A percentile compares a stretch with the other conserved stretches of the same genome.
Conservation (phyloP, 1,140 invertebrate genomes). For the Aphelinus atriplicis region DNA sequence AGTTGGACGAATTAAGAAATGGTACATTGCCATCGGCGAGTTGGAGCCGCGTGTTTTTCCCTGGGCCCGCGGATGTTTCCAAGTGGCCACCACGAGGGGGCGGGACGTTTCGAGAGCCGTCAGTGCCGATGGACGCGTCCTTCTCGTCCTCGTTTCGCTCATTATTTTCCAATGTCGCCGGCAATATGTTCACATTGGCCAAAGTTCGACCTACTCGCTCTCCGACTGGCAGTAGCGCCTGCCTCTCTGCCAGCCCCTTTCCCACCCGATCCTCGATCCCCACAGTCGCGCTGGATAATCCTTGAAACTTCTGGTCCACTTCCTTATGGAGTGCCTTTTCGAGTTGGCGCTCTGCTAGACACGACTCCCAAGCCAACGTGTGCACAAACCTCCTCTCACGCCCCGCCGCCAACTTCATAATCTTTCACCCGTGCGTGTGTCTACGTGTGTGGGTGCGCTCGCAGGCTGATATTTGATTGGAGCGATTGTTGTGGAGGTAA, state of each 20-base stretch:
- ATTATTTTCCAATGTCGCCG: conserved; percentile 50
- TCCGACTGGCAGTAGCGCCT: background rate
- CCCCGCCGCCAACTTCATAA: too few relatives aligned
- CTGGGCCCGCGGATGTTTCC: conserved; percentile 25
- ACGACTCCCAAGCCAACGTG: too few relatives aligned
- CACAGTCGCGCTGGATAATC: conserved; percentile 44
- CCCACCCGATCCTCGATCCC: background rate
- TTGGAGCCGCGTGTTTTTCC: conserved; percentile 42
- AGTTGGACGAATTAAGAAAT: background rate
- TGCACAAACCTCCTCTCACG: too few relatives aligned
- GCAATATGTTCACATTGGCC: conserved; percentile 51
- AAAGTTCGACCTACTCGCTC: conserved; percentile 40
- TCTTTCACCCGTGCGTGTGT: too few relatives aligned
- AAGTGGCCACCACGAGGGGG: conserved; percentile 17
- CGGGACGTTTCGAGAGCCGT: conserved; percentile 37
- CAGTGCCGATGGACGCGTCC: conserved; percentile 39
- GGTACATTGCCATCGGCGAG: conserved; percentile 1
- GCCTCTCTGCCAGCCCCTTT: background rate
- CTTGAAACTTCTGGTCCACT: conserved; percentile 49
- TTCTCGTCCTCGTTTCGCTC: conserved; percentile 43
- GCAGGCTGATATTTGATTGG: too few relatives aligned
- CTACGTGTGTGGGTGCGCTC: too few relatives aligned
- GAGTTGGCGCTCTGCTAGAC: conserved; percentile 34
- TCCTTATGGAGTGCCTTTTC: conserved; percentile 41
- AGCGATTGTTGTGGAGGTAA: too few relatives aligned